These are phyloP conservation scores for Tupiocoris notatus DNA, from an alignment of 2,888 invertebrate species.

Conservation along the genomic window DNA sequence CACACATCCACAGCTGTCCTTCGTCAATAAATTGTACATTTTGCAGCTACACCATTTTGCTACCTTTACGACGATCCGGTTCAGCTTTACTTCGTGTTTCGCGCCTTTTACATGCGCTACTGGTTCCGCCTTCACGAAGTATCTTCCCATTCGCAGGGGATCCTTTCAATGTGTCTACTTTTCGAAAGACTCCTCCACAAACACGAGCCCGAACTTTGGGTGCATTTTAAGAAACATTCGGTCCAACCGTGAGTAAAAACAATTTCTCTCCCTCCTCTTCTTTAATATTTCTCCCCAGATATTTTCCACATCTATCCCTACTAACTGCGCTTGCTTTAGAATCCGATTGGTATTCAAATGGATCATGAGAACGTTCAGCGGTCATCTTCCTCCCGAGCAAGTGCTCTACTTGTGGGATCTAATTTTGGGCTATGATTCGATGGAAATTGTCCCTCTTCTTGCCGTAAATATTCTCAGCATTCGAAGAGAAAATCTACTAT, in stretches of 20 bases:
- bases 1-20: no score
- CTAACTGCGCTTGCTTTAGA: slow-evolving; percentile 59
- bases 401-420: slow-evolving; percentile 90
- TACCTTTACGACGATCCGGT: slow-evolving; percentile 88
- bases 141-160: slow-evolving; percentile 90
- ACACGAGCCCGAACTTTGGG: slow-evolving; percentile 86
- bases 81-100: slow-evolving; percentile 82
- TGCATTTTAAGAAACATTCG: slow-evolving; percentile 82
- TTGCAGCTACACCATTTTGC: slow-evolving; percentile 88
- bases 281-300: not conserved
- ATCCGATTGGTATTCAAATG: slow-evolving; percentile 91
- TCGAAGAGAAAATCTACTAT: slow-evolving; percentile 79
- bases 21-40: no score
- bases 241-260: slow-evolving; percentile 76
- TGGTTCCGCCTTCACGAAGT: slow-evolving; percentile 91
- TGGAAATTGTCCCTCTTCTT: slow-evolving; percentile 84
- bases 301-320: not conserved
- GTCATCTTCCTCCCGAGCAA: slow-evolving; percentile 89
- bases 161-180: slow-evolving; percentile 82
- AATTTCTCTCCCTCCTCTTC: not conserved
- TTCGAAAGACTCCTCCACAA: slow-evolving; percentile 88
- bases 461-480: slow-evolving; percentile 82
- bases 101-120: slow-evolving; percentile 86
- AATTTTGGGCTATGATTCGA: slow-evolving; percentile 84
- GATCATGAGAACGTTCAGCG: slow-evolving; percentile 94